Evolutionary conservation across 2,113 vertebrate species (phyloP).

Genomic region (Thymallus thymallus): DNA sequence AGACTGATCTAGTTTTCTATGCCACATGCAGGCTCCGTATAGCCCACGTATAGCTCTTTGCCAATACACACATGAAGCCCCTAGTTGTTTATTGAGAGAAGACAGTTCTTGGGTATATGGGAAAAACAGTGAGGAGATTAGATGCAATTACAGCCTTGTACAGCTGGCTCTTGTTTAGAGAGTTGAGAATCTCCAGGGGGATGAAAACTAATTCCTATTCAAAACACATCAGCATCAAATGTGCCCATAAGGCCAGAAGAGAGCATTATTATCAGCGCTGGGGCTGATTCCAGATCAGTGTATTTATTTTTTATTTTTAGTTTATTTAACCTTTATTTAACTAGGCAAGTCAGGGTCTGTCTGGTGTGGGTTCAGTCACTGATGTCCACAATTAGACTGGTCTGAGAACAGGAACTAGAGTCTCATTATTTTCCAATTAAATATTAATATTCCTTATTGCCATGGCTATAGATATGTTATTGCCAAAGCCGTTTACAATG

Average conservation of each 20-base stretch:
- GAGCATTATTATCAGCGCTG: not conserved
- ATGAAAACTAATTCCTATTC: conserved; percentile 61
- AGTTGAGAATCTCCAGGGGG: conserved; percentile 33
- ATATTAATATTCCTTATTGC: no score
- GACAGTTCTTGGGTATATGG: conserved; percentile 28
- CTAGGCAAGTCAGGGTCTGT: no score
- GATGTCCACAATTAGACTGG: not conserved
- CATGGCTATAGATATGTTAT: no score
- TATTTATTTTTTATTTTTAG: no score
- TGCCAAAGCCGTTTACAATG: no score
- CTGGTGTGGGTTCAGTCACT: not conserved
- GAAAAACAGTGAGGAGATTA: conserved; percentile 54
- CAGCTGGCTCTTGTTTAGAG: conserved; percentile 67
- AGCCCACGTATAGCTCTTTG: no score
- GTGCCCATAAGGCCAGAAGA: conserved; percentile 31
- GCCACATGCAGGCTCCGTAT: no score
- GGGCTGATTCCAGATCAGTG: not conserved
- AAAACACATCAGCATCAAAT: conserved; percentile 63
- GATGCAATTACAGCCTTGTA: conserved; percentile 60
- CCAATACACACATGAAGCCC: no score
- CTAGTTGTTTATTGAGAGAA: conserved; percentile 2
- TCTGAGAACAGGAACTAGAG: not conserved
- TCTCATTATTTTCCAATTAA: no score
- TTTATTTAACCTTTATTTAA: no score
- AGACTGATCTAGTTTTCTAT: no score